phyloP scores from a whole-genome alignment of 2,888 invertebrate species.

The Melipona beecheii region DNA sequence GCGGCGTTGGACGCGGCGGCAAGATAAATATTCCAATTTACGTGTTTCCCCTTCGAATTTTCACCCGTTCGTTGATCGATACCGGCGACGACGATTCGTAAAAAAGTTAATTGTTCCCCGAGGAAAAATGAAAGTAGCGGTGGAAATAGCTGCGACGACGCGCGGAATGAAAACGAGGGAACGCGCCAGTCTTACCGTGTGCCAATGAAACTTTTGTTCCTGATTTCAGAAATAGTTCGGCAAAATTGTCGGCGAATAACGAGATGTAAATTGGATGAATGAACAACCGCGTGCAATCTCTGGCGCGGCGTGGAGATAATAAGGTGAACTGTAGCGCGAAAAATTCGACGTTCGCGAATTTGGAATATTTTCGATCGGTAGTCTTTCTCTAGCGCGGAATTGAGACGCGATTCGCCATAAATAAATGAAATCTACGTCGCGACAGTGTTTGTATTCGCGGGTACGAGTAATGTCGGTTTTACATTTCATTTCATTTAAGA shows the following conservation, averaged over 20 bases:
- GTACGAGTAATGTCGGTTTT: too few relatives aligned
- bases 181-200: background rate
- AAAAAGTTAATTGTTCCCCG: background rate
- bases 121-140: background rate
- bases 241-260: background rate
- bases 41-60: slow-evolving; percentile 28
- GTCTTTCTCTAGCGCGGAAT: too few relatives aligned
- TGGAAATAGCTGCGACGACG: background rate
- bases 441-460: too few relatives aligned
- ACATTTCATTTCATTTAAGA: too few relatives aligned
- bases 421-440: too few relatives aligned
- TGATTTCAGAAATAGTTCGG: too few relatives aligned
- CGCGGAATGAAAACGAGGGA: background rate
- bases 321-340: too few relatives aligned
- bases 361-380: too few relatives aligned
- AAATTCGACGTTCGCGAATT: too few relatives aligned
- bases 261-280: background rate
- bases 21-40: slow-evolving; percentile 72
- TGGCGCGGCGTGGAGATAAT: too few relatives aligned
- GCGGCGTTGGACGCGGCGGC: slow-evolving; percentile 36
- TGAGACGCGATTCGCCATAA: too few relatives aligned
- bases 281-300: too few relatives aligned
- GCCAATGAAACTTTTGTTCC: background rate
- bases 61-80: background rate
- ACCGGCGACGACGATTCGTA: background rate